Percentiles rank a stretch among this genome's conserved stretches.
phyloP scores from a whole-genome alignment of 2,888 invertebrate species.

The Metellina segmentata region DNA sequence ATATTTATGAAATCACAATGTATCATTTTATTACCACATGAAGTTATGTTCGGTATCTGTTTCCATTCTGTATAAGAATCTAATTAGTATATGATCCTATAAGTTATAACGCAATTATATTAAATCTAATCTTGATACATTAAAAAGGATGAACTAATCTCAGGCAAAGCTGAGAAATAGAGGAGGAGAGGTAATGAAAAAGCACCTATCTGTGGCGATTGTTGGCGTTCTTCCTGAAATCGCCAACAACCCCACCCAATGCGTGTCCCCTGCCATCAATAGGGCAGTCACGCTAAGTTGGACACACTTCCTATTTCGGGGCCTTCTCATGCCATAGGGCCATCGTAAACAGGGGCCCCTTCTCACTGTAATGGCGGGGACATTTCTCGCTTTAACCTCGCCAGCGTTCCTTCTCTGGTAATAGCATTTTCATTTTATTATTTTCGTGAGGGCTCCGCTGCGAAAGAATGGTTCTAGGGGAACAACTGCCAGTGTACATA shows the following conservation, averaged over 20 bases:
- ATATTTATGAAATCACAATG: too few species aligned
- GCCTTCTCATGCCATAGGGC: constrained; percentile 22
- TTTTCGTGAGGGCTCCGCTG: constrained; percentile 24
- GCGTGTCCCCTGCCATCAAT: constrained; percentile 70
- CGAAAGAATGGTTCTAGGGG: background rate
- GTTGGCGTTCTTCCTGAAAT: constrained; percentile 1
- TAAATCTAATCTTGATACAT: too few species aligned
- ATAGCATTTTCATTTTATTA: constrained; percentile 64
- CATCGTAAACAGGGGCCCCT: constrained; percentile 56
- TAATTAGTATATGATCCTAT: too few species aligned
- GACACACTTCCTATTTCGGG: constrained; percentile 69
- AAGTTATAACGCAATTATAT: too few species aligned
- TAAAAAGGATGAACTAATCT: too few species aligned
- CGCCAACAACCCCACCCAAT: constrained; percentile 47
- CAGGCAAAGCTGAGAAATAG: too few species aligned
- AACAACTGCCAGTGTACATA: background rate
- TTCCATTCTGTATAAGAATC: too few species aligned
- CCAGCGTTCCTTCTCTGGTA: constrained; percentile 2
- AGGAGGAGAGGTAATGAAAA: too few species aligned
- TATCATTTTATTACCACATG: too few species aligned
- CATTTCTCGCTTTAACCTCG: constrained; percentile 40
- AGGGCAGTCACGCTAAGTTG: constrained; percentile 70
- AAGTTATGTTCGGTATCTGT: too few species aligned
- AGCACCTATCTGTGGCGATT: constrained; percentile 6
- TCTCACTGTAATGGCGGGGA: constrained; percentile 53